Evolutionary conservation across 2,888 invertebrate genomes (phyloP).

Genomic region (Protula sp.): DNA sequence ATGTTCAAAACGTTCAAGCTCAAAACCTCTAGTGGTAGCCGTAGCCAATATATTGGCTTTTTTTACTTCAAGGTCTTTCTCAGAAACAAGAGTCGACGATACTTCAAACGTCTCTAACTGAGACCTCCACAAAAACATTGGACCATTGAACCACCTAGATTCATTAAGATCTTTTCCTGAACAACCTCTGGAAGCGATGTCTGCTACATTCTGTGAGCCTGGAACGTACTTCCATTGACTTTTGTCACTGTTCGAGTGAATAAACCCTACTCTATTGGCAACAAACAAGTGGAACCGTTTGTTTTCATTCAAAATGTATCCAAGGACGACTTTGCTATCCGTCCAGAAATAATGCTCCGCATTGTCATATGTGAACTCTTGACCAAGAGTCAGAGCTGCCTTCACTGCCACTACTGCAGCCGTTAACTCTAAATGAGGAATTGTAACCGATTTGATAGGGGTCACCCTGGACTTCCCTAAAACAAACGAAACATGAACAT

Average conservation of each 20-base stretch:
- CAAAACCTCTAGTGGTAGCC: neutral
- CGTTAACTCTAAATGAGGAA: slow-evolving; percentile 19
- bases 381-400: neutral
- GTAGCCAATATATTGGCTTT: neutral
- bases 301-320: slow-evolving; percentile 12
- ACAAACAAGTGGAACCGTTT: slow-evolving; percentile 28
- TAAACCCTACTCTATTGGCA: slow-evolving; percentile 24
- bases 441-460: slow-evolving; percentile 21
- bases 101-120: too few species aligned
- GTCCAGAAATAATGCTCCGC: slow-evolving; percentile 10
- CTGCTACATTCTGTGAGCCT: slow-evolving; percentile 17
- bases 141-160: slow-evolving; percentile 5
- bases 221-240: slow-evolving; percentile 28
- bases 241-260: slow-evolving; percentile 14
- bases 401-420: slow-evolving; percentile 15
- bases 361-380: slow-evolving; percentile 4
- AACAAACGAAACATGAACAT: slow-evolving; percentile 19
- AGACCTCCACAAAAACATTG: too few species aligned
- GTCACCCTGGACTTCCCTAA: slow-evolving; percentile 24
- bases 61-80: neutral
- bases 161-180: neutral
- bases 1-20: neutral
- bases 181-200: slow-evolving; percentile 19
- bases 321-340: slow-evolving; percentile 5
- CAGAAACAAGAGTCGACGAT: neutral